These are phyloP conservation scores for Cyphomyrus discorhynchus DNA, from an alignment of 2,113 vertebrate genomes.

Conservation along the genomic window DNA sequence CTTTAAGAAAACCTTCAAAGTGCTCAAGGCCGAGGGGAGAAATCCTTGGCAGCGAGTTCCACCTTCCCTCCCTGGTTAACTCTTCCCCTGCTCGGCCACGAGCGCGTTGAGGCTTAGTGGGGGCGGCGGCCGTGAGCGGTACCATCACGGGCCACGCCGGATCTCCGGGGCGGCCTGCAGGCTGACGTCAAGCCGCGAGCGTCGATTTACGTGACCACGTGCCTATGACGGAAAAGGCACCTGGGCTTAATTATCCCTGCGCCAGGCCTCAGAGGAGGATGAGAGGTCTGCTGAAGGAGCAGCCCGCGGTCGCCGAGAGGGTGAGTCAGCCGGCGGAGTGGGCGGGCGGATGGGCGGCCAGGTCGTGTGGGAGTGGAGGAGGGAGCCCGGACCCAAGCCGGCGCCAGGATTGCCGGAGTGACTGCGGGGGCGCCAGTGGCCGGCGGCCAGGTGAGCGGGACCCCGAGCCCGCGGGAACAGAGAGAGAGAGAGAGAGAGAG, in stretches of 20 bases:
- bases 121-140: not conserved
- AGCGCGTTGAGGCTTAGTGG: not conserved
- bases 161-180: not conserved
- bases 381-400: not conserved
- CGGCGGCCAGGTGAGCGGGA: not conserved
- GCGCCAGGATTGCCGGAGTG: not conserved
- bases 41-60: not conserved
- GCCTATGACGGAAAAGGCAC: not conserved
- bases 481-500: not conserved
- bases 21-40: constrained; percentile 5
- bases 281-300: not conserved
- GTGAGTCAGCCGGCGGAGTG: not conserved
- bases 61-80: not conserved
- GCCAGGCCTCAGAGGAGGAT: not conserved
- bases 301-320: not conserved
- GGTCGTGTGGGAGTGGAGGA: not conserved
- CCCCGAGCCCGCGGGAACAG: not conserved
- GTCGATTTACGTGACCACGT: not conserved
- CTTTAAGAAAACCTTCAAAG: constrained; percentile 20
- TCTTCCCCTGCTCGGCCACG: not conserved
- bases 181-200: not conserved
- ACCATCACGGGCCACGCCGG: not conserved
- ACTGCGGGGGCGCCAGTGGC: not conserved
- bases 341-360: not conserved
- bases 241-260: not conserved